A percentile compares a stretch with the other conserved stretches of the same genome.
These are phyloP conservation scores for Trachelus troglodyta DNA, from an alignment of 2,888 invertebrate genomes.

Conservation along the genomic window DNA sequence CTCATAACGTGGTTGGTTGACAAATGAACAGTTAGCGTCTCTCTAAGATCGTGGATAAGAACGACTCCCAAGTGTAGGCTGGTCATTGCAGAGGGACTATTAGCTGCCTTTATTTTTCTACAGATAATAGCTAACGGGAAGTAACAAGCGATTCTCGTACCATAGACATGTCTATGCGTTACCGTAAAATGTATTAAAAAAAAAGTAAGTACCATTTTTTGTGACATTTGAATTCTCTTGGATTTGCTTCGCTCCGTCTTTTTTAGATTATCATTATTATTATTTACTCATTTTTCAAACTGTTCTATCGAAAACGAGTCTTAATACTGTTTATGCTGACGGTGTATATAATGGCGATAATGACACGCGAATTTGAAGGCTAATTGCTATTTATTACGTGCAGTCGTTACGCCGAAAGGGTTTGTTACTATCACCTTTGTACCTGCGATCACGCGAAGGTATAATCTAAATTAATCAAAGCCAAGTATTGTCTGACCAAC, in stretches of 20 bases:
- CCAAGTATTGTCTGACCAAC: neutral
- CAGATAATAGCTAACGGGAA: neutral
- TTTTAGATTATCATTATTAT: neutral
- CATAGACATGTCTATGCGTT: neutral
- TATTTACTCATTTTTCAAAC: neutral
- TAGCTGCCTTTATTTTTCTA: neutral
- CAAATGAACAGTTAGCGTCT: slow-evolving; percentile 47
- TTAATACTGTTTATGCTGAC: neutral
- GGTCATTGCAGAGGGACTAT: slow-evolving; percentile 5
- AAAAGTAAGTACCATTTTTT: neutral
- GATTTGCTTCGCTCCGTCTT: neutral
- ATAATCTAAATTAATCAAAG: slow-evolving; percentile 22
- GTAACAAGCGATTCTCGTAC: neutral
- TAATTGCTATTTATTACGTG: slow-evolving; percentile 19
- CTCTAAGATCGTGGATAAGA: slow-evolving; percentile 44
- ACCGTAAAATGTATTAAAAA: neutral
- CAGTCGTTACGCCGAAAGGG: neutral
- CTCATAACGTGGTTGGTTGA: slow-evolving; percentile 20
- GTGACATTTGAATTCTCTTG: neutral
- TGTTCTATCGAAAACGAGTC: neutral
- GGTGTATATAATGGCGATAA: neutral
- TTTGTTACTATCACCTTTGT: neutral
- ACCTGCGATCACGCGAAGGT: slow-evolving; percentile 12
- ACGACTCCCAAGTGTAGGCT: slow-evolving; percentile 22
- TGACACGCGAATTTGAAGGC: slow-evolving; percentile 12